Evolutionary conservation across 92 coral and sea anemone species (phyloP).

Genomic region (Epizoanthus fatuus): DNA sequence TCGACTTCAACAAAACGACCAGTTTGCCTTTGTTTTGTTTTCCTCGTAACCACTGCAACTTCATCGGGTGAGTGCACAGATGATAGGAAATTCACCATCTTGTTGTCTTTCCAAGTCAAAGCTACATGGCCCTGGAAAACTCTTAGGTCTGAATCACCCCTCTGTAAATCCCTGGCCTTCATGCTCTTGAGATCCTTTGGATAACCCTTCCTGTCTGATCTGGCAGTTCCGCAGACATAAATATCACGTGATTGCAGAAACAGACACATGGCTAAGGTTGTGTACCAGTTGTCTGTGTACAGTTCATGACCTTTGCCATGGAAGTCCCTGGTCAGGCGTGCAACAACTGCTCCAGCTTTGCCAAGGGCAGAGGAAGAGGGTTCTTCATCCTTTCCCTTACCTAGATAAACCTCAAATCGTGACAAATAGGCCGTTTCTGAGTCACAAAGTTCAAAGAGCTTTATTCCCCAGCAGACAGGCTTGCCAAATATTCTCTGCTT

Average conservation of each 20-base stretch:
- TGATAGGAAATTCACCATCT: too few relatives aligned
- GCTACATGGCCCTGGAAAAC: too few relatives aligned
- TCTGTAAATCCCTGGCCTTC: constrained; percentile 26
- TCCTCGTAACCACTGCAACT: too few relatives aligned
- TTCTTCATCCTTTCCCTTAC: constrained; percentile 30
- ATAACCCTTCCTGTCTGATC: constrained; percentile 40
- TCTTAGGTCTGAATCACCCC: constrained; percentile 27
- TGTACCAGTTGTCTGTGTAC: constrained; percentile 57
- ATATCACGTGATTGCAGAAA: constrained; percentile 38
- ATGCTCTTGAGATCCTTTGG: constrained; percentile 31
- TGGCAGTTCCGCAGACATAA: constrained; percentile 53
- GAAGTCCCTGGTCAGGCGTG: neutral
- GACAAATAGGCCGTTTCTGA: constrained; percentile 23
- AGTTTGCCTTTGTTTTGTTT: too few relatives aligned
- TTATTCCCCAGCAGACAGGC: too few relatives aligned
- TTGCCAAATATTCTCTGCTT: neutral
- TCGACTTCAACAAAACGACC: too few relatives aligned
- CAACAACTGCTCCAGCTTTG: constrained; percentile 46
- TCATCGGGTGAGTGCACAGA: too few relatives aligned
- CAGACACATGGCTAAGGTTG: constrained; percentile 39
- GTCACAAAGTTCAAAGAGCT: too few relatives aligned
- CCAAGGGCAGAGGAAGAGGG: constrained; percentile 18
- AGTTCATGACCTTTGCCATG: constrained; percentile 20
- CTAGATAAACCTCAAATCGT: constrained; percentile 47
- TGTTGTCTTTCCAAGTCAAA: too few relatives aligned